A percentile compares a stretch with the other conserved stretches of the same genome.
phyloP scores from a whole-genome alignment of 2,888 invertebrate species.

The Aphidoletes aphidimyza region DNA sequence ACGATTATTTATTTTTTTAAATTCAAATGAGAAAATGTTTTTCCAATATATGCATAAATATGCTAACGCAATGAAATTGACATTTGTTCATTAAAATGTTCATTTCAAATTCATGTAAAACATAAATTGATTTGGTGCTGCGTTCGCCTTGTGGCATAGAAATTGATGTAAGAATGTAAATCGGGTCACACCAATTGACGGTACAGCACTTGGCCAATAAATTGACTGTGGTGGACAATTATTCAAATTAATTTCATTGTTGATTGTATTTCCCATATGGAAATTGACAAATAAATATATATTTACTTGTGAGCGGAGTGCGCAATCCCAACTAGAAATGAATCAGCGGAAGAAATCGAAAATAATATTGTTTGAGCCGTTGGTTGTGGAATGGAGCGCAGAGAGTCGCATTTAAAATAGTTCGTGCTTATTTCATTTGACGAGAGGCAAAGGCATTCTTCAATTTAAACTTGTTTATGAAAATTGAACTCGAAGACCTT shows the following conservation, averaged over 20 bases:
- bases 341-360: constrained; percentile 39
- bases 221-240: constrained; percentile 21
- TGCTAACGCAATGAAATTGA: background rate
- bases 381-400: no score
- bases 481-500: constrained; percentile 48
- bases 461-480: constrained; percentile 52
- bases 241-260: constrained; percentile 33
- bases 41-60: no score
- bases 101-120: no score
- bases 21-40: no score
- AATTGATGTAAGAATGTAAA: constrained; percentile 42
- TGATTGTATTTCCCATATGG: constrained; percentile 25
- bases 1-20: no score
- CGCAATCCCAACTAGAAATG: constrained; percentile 5
- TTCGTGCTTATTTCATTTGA: constrained; percentile 43
- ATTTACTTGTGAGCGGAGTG: no score
- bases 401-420: constrained; percentile 36
- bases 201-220: background rate
- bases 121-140: background rate
- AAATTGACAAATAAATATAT: background rate
- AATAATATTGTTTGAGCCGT: background rate
- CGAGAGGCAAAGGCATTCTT: constrained; percentile 22
- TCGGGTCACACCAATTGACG: constrained; percentile 45
- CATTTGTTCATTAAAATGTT: no score
- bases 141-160: background rate